Evolutionary conservation across 1,140 invertebrate species (phyloP).

Genomic region (Asobara japonica): DNA sequence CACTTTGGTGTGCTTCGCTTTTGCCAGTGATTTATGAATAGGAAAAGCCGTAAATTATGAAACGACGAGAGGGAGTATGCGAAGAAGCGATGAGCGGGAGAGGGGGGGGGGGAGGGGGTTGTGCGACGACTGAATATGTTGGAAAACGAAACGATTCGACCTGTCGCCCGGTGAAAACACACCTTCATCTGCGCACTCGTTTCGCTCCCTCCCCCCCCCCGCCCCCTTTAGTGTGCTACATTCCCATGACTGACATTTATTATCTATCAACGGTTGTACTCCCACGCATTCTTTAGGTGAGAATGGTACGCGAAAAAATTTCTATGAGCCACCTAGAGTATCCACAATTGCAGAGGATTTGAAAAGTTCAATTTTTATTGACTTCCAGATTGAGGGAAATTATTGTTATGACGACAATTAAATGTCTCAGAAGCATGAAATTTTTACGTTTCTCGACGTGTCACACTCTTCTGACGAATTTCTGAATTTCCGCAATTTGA

Average conservation of each 20-base stretch:
- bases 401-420: too few relatives aligned
- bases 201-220: background rate
- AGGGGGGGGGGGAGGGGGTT: slow-evolving; percentile 9
- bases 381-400: too few relatives aligned
- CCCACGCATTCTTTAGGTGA: slow-evolving; percentile 5
- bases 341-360: too few relatives aligned
- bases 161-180: background rate
- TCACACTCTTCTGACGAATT: too few relatives aligned
- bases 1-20: slow-evolving; percentile 1
- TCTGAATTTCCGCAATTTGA: too few relatives aligned
- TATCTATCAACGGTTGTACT: slow-evolving; percentile 44
- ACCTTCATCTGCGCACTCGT: too few relatives aligned
- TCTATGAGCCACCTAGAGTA: too few relatives aligned
- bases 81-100: background rate
- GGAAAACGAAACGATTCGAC: slow-evolving; percentile 2
- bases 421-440: too few relatives aligned
- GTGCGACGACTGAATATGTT: slow-evolving; percentile 7
- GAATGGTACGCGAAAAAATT: too few relatives aligned
- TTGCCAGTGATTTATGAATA: slow-evolving; percentile 51
- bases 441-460: too few relatives aligned
- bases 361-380: too few relatives aligned
- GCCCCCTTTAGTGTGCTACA: background rate
- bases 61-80: slow-evolving; percentile 19
- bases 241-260: slow-evolving; percentile 40
- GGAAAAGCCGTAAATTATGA: slow-evolving; percentile 53